Base-by-base conservation (phyloP, 1,140 invertebrate genomes). In the Heliconius himera region DNA sequence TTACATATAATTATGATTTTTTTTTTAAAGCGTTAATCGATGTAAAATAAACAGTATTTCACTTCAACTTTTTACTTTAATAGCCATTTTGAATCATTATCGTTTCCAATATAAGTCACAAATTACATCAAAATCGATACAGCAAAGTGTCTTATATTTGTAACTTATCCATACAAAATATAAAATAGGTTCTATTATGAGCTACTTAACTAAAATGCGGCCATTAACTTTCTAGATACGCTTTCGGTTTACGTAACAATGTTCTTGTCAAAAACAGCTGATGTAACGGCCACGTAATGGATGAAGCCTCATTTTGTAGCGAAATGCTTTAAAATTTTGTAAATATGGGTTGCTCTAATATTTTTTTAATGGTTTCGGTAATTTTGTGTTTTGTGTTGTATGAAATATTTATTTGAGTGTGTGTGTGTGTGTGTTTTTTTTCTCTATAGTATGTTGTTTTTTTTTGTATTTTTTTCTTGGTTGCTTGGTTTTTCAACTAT, bases 191-290 rank as follows among this genome's bases (percentile, higher is more conserved):
- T 66, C 70, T 49, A 70, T 71, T 77, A 51, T 36, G 46, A 26
- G 49, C 70, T 49, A 78, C 70, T 72, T 72, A 46, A 71, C 46
- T 33, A 54, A 72, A 73, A 77, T 38, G 41, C 38, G 72, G 72
- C 41, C 72, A 73, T 73, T 73, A 78, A 78, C 76, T 78, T 78
- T 78, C 76, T 78, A 78, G 76, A 78, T 71, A 70, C 66, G 60
- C 76, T 70, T 78, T 78, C 76, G 49, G 46, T 46, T 78, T 78
- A 70, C 76, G 76, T 70, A 78, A 78, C 51, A 33, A 36, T 78
- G 51, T 78, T 73, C 76, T 76, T 73, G 76, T 78, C 76, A 72
- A 78, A 78, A 72, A 54, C 70, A 71, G 26, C 74, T 76, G 74
- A 49, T 41, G 76, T 72, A 29, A 70, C 70, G 29, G 20, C 20